A percentile compares a stretch with the other conserved stretches of the same genome.
Evolutionary conservation across 2,888 invertebrate species (phyloP).

Genomic region (Trichopria drosophilae): DNA sequence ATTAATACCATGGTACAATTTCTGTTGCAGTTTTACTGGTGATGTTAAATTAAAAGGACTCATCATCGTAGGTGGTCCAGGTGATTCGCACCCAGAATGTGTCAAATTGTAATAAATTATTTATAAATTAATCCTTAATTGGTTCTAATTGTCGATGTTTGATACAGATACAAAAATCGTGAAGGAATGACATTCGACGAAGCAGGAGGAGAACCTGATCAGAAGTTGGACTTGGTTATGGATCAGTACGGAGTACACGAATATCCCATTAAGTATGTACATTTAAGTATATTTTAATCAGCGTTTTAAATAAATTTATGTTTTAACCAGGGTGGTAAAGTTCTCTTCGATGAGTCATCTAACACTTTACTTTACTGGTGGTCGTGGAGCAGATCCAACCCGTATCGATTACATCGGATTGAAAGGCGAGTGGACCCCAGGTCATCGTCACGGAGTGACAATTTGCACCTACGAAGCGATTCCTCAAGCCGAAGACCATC

Average conservation of each 20-base stretch:
- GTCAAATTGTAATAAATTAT: slow-evolving; percentile 76
- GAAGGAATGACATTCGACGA: slow-evolving; percentile 96
- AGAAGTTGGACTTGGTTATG: slow-evolving; percentile 83
- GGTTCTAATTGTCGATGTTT: slow-evolving; percentile 18
- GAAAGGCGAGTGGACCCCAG: slow-evolving; percentile 87
- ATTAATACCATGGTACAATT: too few relatives aligned
- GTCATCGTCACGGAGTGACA: slow-evolving; percentile 84
- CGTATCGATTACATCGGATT: slow-evolving; percentile 93
- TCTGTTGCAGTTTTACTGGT: slow-evolving; percentile 77
- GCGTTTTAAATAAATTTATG: slow-evolving; percentile 9
- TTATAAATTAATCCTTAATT: slow-evolving; percentile 13
- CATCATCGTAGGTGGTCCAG: slow-evolving; percentile 87
- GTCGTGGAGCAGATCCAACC: slow-evolving; percentile 84
- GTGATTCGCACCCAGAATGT: slow-evolving; percentile 80
- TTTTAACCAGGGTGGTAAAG: slow-evolving; percentile 77
- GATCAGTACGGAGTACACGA: slow-evolving; percentile 81
- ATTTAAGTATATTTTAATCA: not conserved
- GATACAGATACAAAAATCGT: slow-evolving; percentile 82
- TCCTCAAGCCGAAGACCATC: slow-evolving; percentile 84
- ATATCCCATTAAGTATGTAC: slow-evolving; percentile 83
- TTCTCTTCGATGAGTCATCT: slow-evolving; percentile 90
- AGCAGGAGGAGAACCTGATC: slow-evolving; percentile 72
- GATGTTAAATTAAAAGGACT: slow-evolving; percentile 94
- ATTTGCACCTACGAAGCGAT: slow-evolving; percentile 88
- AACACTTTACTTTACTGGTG: slow-evolving; percentile 85